phyloP scores from a whole-genome alignment of 2,888 invertebrate species.

The Tanypteryx hageni region DNA sequence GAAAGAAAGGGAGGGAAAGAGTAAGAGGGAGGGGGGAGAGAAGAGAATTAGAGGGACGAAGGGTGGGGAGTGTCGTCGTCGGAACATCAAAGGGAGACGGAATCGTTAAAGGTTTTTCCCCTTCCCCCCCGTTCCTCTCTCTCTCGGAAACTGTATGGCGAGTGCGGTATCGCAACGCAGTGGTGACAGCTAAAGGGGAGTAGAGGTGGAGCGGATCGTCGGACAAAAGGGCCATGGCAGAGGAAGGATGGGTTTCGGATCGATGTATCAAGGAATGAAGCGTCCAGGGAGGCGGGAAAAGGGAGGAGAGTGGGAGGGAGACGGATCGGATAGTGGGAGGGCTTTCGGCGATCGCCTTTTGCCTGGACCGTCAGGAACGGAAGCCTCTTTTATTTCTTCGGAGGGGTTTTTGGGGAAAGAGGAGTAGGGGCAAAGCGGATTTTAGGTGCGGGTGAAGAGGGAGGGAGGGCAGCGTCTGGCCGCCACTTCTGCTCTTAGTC shows the following conservation, averaged over 20 bases:
- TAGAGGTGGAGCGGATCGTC: not conserved
- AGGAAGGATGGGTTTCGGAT: not conserved
- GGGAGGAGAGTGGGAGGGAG: not conserved
- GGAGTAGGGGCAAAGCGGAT: not conserved
- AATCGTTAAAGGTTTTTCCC: constrained; percentile 6
- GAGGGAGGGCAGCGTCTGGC: not conserved
- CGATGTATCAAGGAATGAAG: constrained; percentile 5
- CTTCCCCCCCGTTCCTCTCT: not conserved
- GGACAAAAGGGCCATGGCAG: not conserved
- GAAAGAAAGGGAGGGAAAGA: not conserved
- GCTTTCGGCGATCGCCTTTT: constrained; percentile 13
- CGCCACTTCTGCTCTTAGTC: not conserved
- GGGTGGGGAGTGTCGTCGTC: not conserved
- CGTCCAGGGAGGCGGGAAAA: not conserved
- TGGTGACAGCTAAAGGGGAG: constrained; percentile 2
- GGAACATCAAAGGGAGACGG: not conserved
- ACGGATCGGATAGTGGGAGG: not conserved
- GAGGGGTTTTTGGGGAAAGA: not conserved
- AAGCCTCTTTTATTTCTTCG: not conserved
- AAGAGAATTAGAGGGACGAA: no score
- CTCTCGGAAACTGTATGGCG: not conserved
- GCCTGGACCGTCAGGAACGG: not conserved
- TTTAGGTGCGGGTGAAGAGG: no score
- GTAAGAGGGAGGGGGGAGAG: not conserved
- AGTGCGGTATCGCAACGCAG: not conserved